Evolutionary conservation across 2,113 vertebrate species (phyloP).

Genomic region (Varanus salvator): DNA sequence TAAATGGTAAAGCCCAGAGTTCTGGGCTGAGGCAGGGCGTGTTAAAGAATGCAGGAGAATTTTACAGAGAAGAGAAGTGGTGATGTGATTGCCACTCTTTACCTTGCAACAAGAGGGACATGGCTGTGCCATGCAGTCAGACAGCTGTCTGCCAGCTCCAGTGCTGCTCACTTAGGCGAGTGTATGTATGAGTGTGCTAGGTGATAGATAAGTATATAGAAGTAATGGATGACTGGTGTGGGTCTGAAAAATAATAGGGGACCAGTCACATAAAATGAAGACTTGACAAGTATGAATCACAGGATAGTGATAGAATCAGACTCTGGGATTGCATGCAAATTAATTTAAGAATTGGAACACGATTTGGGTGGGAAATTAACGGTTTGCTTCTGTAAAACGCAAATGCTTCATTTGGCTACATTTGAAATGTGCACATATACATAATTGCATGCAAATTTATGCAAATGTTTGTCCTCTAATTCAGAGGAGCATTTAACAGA

Average conservation of each 20-base stretch:
- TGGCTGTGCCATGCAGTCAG: neutral
- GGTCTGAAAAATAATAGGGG: neutral
- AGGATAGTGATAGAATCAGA: neutral
- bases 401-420: neutral
- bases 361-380: neutral
- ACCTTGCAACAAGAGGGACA: neutral
- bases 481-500: too few species aligned
- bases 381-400: neutral
- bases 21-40: too few species aligned
- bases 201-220: neutral
- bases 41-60: too few species aligned
- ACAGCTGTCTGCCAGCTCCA: neutral
- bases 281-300: neutral
- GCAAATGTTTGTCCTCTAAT: neutral
- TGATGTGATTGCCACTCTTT: neutral
- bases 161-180: neutral
- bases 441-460: neutral
- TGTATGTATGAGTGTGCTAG: neutral
- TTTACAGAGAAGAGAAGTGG: too few species aligned
- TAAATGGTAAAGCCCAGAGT: too few species aligned
- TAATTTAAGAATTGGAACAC: neutral
- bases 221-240: neutral
- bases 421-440: neutral
- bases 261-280: neutral
- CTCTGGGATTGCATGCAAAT: neutral